Evolutionary conservation across 2,888 invertebrate species (phyloP).

Genomic region (Leptinotarsa tumamoca): DNA sequence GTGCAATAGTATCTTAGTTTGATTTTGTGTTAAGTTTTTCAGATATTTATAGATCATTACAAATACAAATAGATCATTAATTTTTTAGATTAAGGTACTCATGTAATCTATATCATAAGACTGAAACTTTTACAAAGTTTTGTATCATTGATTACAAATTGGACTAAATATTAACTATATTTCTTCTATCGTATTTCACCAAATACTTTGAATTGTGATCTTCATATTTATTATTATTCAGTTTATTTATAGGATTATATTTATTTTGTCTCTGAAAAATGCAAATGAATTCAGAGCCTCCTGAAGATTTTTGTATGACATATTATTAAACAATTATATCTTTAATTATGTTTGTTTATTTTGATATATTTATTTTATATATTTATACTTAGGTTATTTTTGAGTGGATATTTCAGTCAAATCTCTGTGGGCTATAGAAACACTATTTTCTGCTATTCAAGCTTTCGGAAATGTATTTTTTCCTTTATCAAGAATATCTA

Average conservation of each 20-base stretch:
- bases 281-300: neutral
- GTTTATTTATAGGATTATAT: neutral
- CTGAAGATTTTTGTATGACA: neutral
- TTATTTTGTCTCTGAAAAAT: neutral
- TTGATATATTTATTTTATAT: too few relatives aligned
- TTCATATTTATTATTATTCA: slow-evolving; percentile 15
- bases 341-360: too few relatives aligned
- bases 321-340: neutral
- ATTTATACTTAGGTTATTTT: too few relatives aligned
- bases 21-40: neutral
- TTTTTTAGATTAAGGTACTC: neutral
- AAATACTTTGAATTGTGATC: slow-evolving; percentile 29
- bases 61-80: neutral
- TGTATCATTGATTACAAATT: neutral
- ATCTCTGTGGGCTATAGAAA: too few relatives aligned
- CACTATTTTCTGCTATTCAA: too few relatives aligned
- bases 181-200: slow-evolving; percentile 11
- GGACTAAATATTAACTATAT: neutral
- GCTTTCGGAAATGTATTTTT: too few relatives aligned
- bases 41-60: neutral
- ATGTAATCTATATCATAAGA: neutral
- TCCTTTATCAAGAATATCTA: too few relatives aligned
- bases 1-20: slow-evolving; percentile 3
- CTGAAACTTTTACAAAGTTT: neutral
- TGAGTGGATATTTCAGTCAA: too few relatives aligned